Base-by-base conservation (phyloP, 2,888 invertebrate species). In the Tortrix viridana region DNA sequence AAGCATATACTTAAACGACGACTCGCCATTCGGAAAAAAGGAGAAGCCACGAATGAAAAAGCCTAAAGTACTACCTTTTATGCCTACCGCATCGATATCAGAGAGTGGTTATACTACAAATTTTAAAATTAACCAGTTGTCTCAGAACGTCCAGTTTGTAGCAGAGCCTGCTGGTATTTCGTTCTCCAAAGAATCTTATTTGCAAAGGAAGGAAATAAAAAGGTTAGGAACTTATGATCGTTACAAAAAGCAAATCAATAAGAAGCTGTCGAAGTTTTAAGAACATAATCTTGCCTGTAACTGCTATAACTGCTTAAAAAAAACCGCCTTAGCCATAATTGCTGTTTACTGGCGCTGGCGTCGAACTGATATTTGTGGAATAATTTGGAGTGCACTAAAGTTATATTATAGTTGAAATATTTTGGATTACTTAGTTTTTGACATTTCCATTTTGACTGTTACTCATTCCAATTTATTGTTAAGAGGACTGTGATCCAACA, bases 251-350 rank as follows among this genome's bases (percentile, higher is more conserved):
- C 83, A 82, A 48, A 84, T 86, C 65, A 84, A 74, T 68, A 71
- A 78, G 26, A 89, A 88, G 74, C 66, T 90, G 68, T 80, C 88
- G 0, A 92, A 91, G 77, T 92, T 88, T 77, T 92, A 81, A 76
- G 53, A 43, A 22, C 38, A 22, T n/a, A n/a, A n/a, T 50, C 3
- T 32, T 2, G 12, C 32, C 32, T 12, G 32, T 12, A 3, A 32
- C 12, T 12, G 12, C 3, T 9, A n/a, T n/a, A n/a, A n/a, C 5
- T n/a, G 16, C 16, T n/a, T 41, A 14, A 32, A 3, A 26, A 9
- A 3, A 26, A 26, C 26, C 26, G 32, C 41, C 16, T 41, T 14
- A 16, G 38, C 38, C 5, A 5, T n/a, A 38, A 14, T 5, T 1
- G 14, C 41, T 41, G 16, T 74, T 73, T 86, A 87, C 74, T 77